Conservation (phyloP, 2,113 vertebrate species). For the Archocentrus centrarchus region DNA sequence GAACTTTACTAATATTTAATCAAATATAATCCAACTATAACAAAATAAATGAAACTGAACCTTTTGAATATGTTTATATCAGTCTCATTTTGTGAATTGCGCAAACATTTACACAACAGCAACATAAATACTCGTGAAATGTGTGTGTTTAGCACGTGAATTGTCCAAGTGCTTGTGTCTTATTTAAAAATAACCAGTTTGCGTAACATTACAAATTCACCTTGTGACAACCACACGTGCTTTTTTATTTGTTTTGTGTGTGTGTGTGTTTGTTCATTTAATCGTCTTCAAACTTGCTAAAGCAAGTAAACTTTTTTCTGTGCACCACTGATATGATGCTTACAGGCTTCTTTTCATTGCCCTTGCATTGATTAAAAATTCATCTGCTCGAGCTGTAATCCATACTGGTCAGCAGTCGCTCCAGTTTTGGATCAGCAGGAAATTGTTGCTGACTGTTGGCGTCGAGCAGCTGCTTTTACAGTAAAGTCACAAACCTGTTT, state of each 20-base stretch:
- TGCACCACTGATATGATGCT: neutral
- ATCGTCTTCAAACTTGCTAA: neutral
- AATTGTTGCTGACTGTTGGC: constrained; percentile 13
- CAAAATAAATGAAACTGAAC: neutral
- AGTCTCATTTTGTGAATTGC: neutral
- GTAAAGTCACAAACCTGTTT: constrained; percentile 34
- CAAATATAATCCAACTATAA: neutral
- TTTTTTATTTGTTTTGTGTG: neutral
- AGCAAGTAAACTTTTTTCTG: neutral
- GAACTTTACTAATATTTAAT: neutral
- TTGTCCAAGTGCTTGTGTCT: neutral
- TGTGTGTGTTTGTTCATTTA: neutral
- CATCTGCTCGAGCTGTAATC: neutral
- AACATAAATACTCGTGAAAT: neutral
- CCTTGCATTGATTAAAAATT: constrained; percentile 2
- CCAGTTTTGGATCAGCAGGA: constrained; percentile 22
- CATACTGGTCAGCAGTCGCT: neutral
- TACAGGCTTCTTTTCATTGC: neutral
- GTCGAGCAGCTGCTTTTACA: neutral
- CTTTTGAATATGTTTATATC: neutral
- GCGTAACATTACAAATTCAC: neutral
- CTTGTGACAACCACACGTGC: neutral
- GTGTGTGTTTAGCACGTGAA: neutral
- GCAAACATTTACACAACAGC: neutral
- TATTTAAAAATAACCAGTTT: neutral